These are phyloP conservation scores for Drosophila pegasa DNA, from an alignment of 2,888 invertebrate species.

Conservation along the genomic window DNA sequence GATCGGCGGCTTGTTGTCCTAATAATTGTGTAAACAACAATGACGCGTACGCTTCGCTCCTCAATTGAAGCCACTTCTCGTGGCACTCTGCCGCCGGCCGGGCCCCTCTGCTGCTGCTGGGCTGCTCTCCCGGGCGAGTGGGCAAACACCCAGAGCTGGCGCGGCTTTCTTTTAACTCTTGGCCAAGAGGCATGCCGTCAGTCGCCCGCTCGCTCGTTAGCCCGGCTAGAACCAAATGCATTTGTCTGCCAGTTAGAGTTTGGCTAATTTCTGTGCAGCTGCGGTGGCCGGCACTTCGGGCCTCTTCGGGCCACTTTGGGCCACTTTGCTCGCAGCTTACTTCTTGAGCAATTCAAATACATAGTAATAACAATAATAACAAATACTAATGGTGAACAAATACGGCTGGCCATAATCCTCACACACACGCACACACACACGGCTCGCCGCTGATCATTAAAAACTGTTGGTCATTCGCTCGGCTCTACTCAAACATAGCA, in stretches of 20 bases:
- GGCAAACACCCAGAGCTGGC: slow-evolving; percentile 54
- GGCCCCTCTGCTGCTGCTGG: slow-evolving; percentile 6
- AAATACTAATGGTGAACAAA: slow-evolving; percentile 82
- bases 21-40: slow-evolving; percentile 84
- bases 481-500: slow-evolving; percentile 25
- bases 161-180: slow-evolving; percentile 78
- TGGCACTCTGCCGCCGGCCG: slow-evolving; percentile 2
- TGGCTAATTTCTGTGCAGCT: slow-evolving; percentile 80
- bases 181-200: slow-evolving; percentile 53
- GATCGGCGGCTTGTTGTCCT: slow-evolving; percentile 82
- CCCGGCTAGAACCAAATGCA: slow-evolving; percentile 71
- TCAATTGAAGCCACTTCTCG: slow-evolving; percentile 8
- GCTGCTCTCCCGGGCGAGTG: slow-evolving; percentile 54
- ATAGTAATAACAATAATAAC: slow-evolving; percentile 82
- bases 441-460: slow-evolving; percentile 60
- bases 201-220: slow-evolving; percentile 25
- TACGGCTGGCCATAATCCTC: slow-evolving; percentile 57
- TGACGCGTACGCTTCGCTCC: slow-evolving; percentile 72
- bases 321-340: slow-evolving; percentile 49
- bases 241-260: slow-evolving; percentile 80
- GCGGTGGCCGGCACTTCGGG: slow-evolving; percentile 46
- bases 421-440: slow-evolving; percentile 32
- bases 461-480: slow-evolving; percentile 72
- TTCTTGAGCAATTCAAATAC: slow-evolving; percentile 82
- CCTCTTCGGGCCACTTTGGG: slow-evolving; percentile 54